Evolutionary conservation across 92 coral and sea anemone genomes (phyloP).

Genomic region (Bergia puertoricense): DNA sequence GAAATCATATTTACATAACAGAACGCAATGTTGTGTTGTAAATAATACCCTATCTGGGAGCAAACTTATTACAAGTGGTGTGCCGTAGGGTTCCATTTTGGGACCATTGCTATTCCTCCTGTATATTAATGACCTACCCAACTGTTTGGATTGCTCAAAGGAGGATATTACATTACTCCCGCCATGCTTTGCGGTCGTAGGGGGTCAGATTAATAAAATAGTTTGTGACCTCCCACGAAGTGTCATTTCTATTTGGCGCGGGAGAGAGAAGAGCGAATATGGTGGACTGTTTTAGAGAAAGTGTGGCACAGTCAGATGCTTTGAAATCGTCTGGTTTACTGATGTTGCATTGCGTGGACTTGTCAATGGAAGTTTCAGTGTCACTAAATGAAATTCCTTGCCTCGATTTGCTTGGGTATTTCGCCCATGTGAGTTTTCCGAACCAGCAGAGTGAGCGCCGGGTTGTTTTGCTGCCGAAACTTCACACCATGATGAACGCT

Average conservation of each 20-base stretch:
- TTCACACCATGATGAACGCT: background rate
- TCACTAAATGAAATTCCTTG: background rate
- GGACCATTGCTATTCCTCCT: too few species aligned
- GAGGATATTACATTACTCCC: background rate
- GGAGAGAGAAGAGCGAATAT: background rate
- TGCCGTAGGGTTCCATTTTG: too few species aligned
- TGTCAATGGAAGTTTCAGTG: background rate
- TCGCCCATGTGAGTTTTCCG: constrained; percentile 1
- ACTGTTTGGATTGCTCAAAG: too few species aligned
- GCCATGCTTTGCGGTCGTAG: background rate
- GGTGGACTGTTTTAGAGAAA: background rate
- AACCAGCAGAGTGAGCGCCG: background rate
- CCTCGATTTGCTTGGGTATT: background rate
- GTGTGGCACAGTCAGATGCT: constrained; percentile 4
- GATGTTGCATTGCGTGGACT: background rate
- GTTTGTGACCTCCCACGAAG: background rate
- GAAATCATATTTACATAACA: too few species aligned
- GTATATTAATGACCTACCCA: too few species aligned
- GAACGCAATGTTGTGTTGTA: too few species aligned
- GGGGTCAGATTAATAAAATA: background rate
- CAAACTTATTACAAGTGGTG: too few species aligned
- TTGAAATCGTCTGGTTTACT: background rate
- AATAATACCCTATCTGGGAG: too few species aligned
- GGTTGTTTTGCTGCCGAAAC: constrained; percentile 12
- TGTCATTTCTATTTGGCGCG: constrained; percentile 8